Conservation (phyloP, 37 sponge, comb jelly and placozoan genomes). For the Aphrocallistes beatrix region DNA sequence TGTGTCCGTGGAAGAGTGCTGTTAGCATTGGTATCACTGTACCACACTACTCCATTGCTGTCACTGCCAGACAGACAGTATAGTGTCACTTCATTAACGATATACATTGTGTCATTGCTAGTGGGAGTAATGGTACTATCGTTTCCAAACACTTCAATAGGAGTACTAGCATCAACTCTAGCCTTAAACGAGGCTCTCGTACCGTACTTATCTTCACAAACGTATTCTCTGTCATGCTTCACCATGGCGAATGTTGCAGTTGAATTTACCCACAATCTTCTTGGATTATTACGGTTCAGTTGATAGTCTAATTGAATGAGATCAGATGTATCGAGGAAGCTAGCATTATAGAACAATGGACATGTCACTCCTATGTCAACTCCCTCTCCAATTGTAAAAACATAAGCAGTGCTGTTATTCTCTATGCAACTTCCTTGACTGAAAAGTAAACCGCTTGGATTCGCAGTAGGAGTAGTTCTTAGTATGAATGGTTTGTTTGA, state of each 20-base stretch:
- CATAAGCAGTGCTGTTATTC: background rate
- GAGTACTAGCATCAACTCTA: background rate
- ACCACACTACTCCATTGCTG: background rate
- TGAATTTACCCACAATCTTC: background rate
- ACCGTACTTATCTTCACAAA: background rate
- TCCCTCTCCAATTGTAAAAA: background rate
- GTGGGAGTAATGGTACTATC: background rate
- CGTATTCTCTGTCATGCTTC: background rate
- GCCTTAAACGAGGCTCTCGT: background rate
- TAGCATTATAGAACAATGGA: background rate
- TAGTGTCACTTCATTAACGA: background rate
- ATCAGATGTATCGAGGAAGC: background rate
- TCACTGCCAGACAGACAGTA: slow-evolving; percentile 13
- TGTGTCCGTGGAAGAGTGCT: background rate
- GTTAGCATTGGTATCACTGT: background rate
- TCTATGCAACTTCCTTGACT: background rate
- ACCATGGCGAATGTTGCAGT: background rate
- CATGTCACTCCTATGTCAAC: background rate
- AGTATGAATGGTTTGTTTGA: background rate
- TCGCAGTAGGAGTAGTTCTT: background rate
- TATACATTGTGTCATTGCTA: background rate
- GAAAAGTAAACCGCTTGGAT: background rate
- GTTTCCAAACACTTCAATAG: background rate
- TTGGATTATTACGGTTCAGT: slow-evolving; percentile 1
- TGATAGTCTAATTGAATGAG: background rate